phyloP scores from a whole-genome alignment of 1,140 invertebrate genomes.

The Batillaria attramentaria region DNA sequence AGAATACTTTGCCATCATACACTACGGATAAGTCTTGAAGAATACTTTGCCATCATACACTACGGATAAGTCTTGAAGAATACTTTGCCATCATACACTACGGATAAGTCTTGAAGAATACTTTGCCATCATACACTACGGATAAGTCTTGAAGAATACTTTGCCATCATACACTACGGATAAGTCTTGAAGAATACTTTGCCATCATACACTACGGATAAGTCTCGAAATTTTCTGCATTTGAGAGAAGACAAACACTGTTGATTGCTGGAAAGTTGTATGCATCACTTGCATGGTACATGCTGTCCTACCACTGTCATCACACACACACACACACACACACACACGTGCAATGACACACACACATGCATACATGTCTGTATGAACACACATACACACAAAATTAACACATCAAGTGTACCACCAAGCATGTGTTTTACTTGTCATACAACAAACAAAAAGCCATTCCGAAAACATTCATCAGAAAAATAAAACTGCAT shows the following conservation, averaged over 20 bases:
- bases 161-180: not conserved
- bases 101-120: no score
- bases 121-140: no score
- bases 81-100: no score
- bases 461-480: not conserved
- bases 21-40: no score
- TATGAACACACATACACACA: not conserved
- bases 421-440: not conserved
- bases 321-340: conserved; percentile 3
- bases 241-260: not conserved
- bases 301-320: no score
- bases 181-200: not conserved
- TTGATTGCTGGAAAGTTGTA: no score
- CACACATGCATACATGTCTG: not conserved
- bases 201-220: not conserved
- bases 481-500: not conserved
- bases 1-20: no score
- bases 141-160: not conserved
- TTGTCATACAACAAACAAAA: not conserved
- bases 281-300: no score
- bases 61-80: no score
- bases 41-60: no score
- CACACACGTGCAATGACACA: not conserved
- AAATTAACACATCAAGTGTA: not conserved
- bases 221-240: not conserved